These are phyloP conservation scores for Elgaria multicarinata DNA, from an alignment of 2,113 vertebrate species.

Conservation along the genomic window DNA sequence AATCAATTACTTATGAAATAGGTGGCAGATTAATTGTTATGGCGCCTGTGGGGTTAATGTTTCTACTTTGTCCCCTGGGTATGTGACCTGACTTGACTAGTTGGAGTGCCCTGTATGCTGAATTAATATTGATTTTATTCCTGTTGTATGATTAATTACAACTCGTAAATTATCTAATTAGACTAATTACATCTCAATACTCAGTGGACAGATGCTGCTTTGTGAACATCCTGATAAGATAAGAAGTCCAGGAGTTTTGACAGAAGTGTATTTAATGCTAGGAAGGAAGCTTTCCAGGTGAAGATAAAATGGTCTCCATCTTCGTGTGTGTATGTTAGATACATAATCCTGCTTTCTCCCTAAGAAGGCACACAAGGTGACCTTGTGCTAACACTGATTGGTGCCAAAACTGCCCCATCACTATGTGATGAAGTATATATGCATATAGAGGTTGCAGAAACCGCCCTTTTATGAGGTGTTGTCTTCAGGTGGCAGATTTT, in stretches of 20 bases:
- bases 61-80: conserved; percentile 30
- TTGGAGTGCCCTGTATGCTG: conserved; percentile 4
- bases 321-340: neutral
- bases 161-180: conserved; percentile 22
- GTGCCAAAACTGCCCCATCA: neutral
- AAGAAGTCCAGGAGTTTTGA: conserved; percentile 12
- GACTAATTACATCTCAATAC: conserved; percentile 30
- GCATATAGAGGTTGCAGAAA: neutral
- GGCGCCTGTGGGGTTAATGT: conserved; percentile 33
- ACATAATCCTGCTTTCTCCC: neutral
- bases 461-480: neutral
- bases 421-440: neutral
- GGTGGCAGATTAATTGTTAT: conserved; percentile 22
- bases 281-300: neutral
- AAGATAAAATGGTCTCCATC: neutral
- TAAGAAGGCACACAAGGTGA: neutral
- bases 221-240: conserved; percentile 24
- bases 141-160: conserved; percentile 37
- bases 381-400: neutral
- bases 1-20: neutral
- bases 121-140: conserved; percentile 37
- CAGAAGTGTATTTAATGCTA: neutral
- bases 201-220: conserved; percentile 14
- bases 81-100: conserved; percentile 38
- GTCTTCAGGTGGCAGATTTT: neutral